Conservation (phyloP, 2,888 invertebrate species). For the Auanema freiburgensis region DNA sequence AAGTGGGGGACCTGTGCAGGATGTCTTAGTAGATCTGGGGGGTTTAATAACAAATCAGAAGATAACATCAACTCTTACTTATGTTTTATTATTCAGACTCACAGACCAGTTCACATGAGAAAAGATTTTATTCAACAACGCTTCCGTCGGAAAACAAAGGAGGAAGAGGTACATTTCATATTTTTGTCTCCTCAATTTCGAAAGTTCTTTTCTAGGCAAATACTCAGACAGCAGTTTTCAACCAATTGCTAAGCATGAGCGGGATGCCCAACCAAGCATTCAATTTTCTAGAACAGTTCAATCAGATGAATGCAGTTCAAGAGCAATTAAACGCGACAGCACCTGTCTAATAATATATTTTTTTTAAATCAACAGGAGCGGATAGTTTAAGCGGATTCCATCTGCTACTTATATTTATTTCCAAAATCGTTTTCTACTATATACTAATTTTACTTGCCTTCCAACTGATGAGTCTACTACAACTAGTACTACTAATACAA, state of each 20-base stretch:
- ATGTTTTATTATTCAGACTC: slow-evolving; percentile 50
- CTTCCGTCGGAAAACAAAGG: slow-evolving; percentile 56
- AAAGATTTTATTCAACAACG: slow-evolving; percentile 64
- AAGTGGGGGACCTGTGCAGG: no score
- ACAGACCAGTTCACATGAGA: slow-evolving; percentile 63
- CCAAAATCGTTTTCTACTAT: no score
- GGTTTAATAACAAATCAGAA: no score
- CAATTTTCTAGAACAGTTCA: slow-evolving; percentile 42
- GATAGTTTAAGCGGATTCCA: no score
- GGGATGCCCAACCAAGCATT: slow-evolving; percentile 26
- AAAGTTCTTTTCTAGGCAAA: slow-evolving; percentile 15
- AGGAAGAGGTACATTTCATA: slow-evolving; percentile 28
- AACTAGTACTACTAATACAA: no score
- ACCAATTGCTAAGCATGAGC: slow-evolving; percentile 27
- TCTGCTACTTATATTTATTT: no score
- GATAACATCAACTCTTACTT: no score
- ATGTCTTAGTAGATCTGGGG: no score
- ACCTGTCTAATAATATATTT: slow-evolving; percentile 17
- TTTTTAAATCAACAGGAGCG: no score
- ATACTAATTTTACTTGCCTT: no score
- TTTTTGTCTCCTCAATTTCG: not conserved
- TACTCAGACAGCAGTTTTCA: slow-evolving; percentile 33
- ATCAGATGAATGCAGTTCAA: slow-evolving; percentile 32
- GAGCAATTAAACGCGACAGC: slow-evolving; percentile 36
- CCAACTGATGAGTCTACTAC: no score